phyloP scores from a whole-genome alignment of 2,797 vertebrate species.

The Propithecus deckenii region DNA sequence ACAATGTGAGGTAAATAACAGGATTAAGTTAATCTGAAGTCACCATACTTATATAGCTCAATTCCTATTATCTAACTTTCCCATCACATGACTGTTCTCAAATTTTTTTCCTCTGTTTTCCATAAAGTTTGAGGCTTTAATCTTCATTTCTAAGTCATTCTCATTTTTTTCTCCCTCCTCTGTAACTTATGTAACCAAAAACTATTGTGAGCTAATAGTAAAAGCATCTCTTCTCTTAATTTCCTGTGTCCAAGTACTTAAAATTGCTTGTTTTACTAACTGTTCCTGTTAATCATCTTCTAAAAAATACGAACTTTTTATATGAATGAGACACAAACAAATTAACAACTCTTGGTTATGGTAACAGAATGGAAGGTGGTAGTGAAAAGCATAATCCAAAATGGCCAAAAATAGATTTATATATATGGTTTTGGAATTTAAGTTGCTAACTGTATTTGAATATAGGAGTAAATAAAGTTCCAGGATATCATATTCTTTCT shows the following conservation, averaged over 20 bases:
- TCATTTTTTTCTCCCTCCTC: background rate
- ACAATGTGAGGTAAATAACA: background rate
- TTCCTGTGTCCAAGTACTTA: slow-evolving; percentile 7
- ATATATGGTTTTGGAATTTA: background rate
- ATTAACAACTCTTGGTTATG: background rate
- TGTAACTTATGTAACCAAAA: background rate
- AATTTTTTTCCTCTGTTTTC: background rate
- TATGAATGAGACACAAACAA: background rate
- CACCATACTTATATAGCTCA: background rate
- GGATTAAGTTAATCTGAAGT: slow-evolving; percentile 15
- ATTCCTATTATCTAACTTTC: background rate
- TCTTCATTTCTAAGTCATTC: slow-evolving; percentile 34
- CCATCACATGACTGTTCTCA: background rate
- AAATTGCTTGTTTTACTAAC: slow-evolving; percentile 24
- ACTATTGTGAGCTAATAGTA: background rate
- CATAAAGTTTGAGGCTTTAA: slow-evolving; percentile 43
- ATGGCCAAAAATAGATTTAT: background rate
- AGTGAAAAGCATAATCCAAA: slow-evolving; percentile 1
- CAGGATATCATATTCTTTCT: background rate
- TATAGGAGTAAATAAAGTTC: background rate
- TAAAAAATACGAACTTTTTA: slow-evolving; percentile 22
- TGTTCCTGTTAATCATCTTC: slow-evolving; percentile 2
- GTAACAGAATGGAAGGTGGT: background rate
- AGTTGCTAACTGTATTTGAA: slow-evolving; percentile 11
- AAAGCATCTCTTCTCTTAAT: slow-evolving; percentile 41